These are phyloP conservation scores for Pseudorectes ferrugineus DNA, from an alignment of 2,113 vertebrate genomes.

Conservation along the genomic window DNA sequence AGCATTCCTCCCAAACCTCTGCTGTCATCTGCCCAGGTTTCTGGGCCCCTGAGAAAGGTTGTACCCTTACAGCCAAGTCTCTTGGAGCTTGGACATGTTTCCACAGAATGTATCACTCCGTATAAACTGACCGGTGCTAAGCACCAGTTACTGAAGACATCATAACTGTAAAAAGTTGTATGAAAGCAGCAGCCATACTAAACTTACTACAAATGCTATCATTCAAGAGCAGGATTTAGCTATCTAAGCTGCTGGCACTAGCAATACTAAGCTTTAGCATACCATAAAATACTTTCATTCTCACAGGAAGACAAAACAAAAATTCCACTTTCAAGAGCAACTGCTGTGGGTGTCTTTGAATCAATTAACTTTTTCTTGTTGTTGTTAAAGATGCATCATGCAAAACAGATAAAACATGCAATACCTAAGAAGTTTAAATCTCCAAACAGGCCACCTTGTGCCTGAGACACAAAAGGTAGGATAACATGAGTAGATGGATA, in stretches of 20 bases:
- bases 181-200: neutral
- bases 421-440: neutral
- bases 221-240: neutral
- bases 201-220: neutral
- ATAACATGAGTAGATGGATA: neutral
- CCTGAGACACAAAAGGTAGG: neutral
- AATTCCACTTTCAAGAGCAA: neutral
- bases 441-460: neutral
- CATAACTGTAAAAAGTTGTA: neutral
- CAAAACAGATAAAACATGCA: neutral
- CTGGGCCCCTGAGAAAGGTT: neutral
- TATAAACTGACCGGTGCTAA: neutral
- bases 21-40: neutral
- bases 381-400: neutral
- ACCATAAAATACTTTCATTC: neutral
- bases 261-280: neutral
- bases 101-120: accelerated
- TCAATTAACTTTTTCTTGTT: neutral
- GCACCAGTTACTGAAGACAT: neutral
- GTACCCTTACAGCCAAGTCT: neutral
- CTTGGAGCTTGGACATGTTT: neutral
- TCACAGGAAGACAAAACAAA: neutral
- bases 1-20: neutral
- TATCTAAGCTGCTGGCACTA: neutral
- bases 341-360: accelerated